Evolutionary conservation across 2,797 vertebrate genomes (phyloP).

Genomic region (Presbytis comata): DNA sequence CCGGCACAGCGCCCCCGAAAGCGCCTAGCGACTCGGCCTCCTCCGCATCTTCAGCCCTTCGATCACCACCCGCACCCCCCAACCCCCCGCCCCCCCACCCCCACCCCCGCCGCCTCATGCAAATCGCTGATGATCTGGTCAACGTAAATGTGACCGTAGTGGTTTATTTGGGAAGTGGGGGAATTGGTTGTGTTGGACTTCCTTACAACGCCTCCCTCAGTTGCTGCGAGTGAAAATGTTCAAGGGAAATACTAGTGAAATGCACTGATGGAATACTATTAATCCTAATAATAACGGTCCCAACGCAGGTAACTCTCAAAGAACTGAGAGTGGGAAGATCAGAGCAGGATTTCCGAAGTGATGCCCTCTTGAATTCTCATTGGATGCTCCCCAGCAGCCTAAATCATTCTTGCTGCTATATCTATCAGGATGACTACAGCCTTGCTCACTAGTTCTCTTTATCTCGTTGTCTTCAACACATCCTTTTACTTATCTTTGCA

Average conservation of each 20-base stretch:
- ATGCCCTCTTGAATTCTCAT: conserved; percentile 65
- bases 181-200: neutral
- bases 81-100: no score
- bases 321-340: conserved; percentile 15
- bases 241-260: conserved; percentile 38
- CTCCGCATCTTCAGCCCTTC: neutral
- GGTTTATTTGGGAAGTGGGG: neutral
- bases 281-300: conserved; percentile 1
- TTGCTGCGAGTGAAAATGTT: neutral
- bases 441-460: conserved; percentile 2
- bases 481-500: neutral
- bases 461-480: neutral
- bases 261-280: neutral
- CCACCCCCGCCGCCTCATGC: neutral
- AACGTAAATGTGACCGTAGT: neutral
- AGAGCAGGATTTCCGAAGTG: conserved; percentile 45
- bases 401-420: conserved; percentile 47
- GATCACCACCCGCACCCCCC: accelerated
- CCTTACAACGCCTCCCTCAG: neutral
- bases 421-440: conserved; percentile 60
- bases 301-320: conserved; percentile 32
- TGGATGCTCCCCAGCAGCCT: conserved; percentile 66
- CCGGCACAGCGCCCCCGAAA: neutral
- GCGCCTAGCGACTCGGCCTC: neutral
- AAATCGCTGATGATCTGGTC: neutral